A percentile compares a stretch with the other conserved stretches of the same genome.
phyloP scores from a whole-genome alignment of 1,140 invertebrate species.

The Drosophila elegans region DNA sequence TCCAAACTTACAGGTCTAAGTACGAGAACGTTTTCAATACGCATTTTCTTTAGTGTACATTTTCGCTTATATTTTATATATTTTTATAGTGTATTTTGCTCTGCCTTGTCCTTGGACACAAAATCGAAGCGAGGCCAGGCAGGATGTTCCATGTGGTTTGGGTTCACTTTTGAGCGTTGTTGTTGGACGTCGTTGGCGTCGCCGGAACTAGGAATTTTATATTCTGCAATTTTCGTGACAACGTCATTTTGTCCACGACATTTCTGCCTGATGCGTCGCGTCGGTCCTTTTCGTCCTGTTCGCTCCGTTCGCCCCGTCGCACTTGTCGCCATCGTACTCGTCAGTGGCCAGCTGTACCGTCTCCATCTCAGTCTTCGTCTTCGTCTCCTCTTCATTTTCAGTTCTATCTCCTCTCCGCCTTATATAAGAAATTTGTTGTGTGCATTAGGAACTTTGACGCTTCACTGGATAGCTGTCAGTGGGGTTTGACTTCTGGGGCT shows the following conservation, averaged over 20 bases:
- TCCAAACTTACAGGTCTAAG: too few species aligned
- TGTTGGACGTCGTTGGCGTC: conserved; percentile 41
- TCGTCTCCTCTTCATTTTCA: not conserved
- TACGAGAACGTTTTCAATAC: too few species aligned
- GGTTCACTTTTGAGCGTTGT: conserved; percentile 32
- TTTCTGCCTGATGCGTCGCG: conserved; percentile 75
- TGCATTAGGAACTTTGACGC: conserved; percentile 84
- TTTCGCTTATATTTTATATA: conserved; percentile 47
- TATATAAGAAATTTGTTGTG: conserved; percentile 84
- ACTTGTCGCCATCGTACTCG: conserved; percentile 35
- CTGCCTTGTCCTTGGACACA: conserved; percentile 67
- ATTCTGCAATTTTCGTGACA: conserved; percentile 84
- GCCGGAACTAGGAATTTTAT: conserved; percentile 83
- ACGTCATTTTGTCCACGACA: conserved; percentile 84
- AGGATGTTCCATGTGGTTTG: conserved; percentile 65
- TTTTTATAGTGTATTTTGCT: conserved; percentile 67
- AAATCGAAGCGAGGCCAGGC: conserved; percentile 66
- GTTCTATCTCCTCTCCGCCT: conserved; percentile 11
- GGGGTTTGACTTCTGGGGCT: conserved; percentile 33
- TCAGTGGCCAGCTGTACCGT: conserved; percentile 62
- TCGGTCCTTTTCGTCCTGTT: conserved; percentile 30
- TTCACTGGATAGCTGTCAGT: conserved; percentile 80
- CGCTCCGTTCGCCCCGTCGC: conserved; percentile 13
- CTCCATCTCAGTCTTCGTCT: not conserved
- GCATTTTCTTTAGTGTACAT: not conserved